phyloP scores from a whole-genome alignment of 2,888 invertebrate species.

The Epinotia bilunana region DNA sequence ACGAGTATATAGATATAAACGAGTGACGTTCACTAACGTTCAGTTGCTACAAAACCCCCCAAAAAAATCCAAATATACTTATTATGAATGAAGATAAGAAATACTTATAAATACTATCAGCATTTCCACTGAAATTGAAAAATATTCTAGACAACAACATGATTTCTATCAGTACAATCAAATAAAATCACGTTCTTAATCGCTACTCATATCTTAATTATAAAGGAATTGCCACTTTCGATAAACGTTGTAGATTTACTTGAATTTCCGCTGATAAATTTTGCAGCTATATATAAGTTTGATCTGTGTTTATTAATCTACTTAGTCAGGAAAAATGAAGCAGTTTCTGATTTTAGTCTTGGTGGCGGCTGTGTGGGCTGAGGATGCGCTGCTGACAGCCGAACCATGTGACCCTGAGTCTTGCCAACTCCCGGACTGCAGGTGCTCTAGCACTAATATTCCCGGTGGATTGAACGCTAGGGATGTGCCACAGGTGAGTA shows the following conservation, averaged over 20 bases:
- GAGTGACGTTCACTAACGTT: too few relatives aligned
- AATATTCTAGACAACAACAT: background rate
- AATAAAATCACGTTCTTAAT: conserved; percentile 24
- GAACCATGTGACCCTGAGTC: conserved; percentile 63
- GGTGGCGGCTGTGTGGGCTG: conserved; percentile 30
- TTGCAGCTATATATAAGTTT: conserved; percentile 26
- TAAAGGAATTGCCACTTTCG: background rate
- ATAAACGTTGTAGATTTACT: conserved; percentile 24
- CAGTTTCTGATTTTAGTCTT: conserved; percentile 18
- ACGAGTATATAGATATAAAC: too few relatives aligned
- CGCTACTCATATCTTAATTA: conserved; percentile 5
- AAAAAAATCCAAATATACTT: background rate
- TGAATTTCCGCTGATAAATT: conserved; percentile 21
- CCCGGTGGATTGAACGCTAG: conserved; percentile 73
- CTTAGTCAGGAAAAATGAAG: conserved; percentile 28
- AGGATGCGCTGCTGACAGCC: conserved; percentile 56
- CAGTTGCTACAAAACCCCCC: background rate
- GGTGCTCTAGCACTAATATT: conserved; percentile 77
- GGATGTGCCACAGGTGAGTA: conserved; percentile 83
- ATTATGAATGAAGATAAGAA: background rate
- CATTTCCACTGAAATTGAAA: background rate
- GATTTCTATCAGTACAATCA: conserved; percentile 15
- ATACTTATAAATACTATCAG: background rate
- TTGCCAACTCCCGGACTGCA: conserved; percentile 82
- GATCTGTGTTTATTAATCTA: background rate